Evolutionary conservation across 1,140 invertebrate genomes (phyloP), one percentile per base, ranked within the genome.

Genomic region (Forficula auricularia): DNA sequence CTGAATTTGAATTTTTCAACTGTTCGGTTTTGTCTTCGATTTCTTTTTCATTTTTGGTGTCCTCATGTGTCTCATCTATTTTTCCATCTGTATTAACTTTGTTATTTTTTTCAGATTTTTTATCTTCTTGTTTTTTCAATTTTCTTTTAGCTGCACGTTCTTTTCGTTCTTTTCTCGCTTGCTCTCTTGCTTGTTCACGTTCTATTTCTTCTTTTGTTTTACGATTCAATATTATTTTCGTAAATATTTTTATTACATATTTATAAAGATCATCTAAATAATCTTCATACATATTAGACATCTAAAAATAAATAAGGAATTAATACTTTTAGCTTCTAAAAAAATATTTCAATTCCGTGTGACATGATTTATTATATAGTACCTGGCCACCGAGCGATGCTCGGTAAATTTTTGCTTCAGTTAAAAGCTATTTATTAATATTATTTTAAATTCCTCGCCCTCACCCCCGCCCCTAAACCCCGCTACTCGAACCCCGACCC

Each of bases 241-340:
- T 22, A 32, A 42, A 15, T 7, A 46, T 4, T 14, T 38, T 36
- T 12, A 64, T 50, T 1, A 56, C 53, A 3, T 54, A 47, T 37
- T 62, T 48, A 12, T 64, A 52, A 12, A 73, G 66, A 54, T 77
- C 70, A 59, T 81, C 77, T 12, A 81, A 54, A 52, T 75, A 79
- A 55, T 81, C 75, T 57, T 81, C 77, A 31, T 77, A 80, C 59
- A 79, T 72, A 62, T 71, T 75, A 2, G 73, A 75, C 3, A 81
- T 51, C 67, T 76, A 59, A 30, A 66, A 58, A 44, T 57, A 39
- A 55, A 54, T 1, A 60, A 42, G 18, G 38, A 12, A 16, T 38
- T 22, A 48, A 37, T 42, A 30, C 31, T 43, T 45, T 32, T 43
- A 13, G 35, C 30, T 13, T n/a, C n/a, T n/a, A n/a, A n/a, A n/a